Evolutionary conservation across 2,113 vertebrate species (phyloP).

Genomic region (Corythaixoides concolor): DNA sequence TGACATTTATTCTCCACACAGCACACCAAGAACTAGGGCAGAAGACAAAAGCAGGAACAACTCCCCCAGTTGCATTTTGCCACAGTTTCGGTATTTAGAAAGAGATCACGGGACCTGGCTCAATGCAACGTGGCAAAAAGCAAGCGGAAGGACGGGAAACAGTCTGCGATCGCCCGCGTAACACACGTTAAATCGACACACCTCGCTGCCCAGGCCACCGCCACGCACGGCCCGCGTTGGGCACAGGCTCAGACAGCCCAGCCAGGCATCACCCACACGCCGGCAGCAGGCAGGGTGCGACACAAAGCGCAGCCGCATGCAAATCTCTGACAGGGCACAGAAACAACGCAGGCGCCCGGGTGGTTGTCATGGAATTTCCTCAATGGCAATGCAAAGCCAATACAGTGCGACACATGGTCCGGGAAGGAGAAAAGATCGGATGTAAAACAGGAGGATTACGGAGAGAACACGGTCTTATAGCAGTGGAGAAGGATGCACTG

Average conservation of each 20-base stretch:
- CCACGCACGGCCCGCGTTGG: too few species aligned
- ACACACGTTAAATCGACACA: not conserved
- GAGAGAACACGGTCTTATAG: not conserved
- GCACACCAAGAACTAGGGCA: not conserved
- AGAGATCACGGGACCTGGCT: not conserved
- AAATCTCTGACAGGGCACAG: not conserved
- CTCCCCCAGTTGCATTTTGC: not conserved
- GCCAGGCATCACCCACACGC: accelerated
- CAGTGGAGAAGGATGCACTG: not conserved
- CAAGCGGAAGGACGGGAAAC: not conserved
- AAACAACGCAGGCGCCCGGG: not conserved
- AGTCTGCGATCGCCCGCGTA: too few species aligned
- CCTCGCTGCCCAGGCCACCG: not conserved
- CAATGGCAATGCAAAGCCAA: not conserved
- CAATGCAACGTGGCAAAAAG: not conserved
- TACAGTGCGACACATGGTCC: accelerated
- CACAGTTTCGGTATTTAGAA: not conserved
- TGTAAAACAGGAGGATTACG: not conserved
- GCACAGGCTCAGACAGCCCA: not conserved
- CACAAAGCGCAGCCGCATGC: not conserved
- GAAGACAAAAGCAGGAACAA: not conserved
- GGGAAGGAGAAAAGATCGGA: not conserved
- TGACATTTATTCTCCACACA: not conserved
- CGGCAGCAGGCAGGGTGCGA: not conserved
- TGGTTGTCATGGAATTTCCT: not conserved